Evolutionary conservation across 1,140 invertebrate species (phyloP).

Genomic region (Plodia interpunctella): DNA sequence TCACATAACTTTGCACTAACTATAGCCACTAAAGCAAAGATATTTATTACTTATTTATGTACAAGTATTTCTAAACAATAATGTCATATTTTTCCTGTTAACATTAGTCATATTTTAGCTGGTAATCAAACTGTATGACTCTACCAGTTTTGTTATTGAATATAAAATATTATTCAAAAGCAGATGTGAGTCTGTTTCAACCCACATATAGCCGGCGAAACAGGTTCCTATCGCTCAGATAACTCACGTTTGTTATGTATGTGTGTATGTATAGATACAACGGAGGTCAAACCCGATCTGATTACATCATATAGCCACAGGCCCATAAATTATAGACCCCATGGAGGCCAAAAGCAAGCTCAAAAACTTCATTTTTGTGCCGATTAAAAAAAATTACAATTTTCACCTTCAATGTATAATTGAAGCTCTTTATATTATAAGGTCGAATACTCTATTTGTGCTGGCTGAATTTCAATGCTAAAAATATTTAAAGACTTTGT

Average conservation of each 20-base stretch:
- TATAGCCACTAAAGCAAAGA: too few species aligned
- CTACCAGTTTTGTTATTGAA: too few species aligned
- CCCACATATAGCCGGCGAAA: slow-evolving; percentile 8
- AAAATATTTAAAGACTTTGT: not conserved
- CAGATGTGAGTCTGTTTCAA: not conserved
- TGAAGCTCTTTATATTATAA: not conserved
- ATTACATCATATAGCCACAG: slow-evolving; percentile 14
- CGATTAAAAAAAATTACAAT: not conserved
- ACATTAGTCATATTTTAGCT: not conserved
- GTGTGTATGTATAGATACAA: not conserved
- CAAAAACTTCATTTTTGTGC: not conserved
- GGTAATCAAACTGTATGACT: not conserved
- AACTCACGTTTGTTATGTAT: slow-evolving; percentile 7
- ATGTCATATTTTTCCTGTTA: not conserved
- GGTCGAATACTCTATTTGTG: not conserved
- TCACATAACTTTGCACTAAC: too few species aligned
- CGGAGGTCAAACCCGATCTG: slow-evolving; percentile 12
- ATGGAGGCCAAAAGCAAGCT: not conserved
- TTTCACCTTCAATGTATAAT: not conserved
- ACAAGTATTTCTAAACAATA: too few species aligned
- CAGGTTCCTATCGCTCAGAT: slow-evolving; percentile 13
- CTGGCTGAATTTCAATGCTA: not conserved
- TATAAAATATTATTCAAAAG: not conserved
- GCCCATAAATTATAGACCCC: not conserved
- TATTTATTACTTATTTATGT: too few species aligned